Evolutionary conservation across 2,797 vertebrate genomes (phyloP), one percentile per base, ranked within the genome.

Genomic region (Podargus strigoides): DNA sequence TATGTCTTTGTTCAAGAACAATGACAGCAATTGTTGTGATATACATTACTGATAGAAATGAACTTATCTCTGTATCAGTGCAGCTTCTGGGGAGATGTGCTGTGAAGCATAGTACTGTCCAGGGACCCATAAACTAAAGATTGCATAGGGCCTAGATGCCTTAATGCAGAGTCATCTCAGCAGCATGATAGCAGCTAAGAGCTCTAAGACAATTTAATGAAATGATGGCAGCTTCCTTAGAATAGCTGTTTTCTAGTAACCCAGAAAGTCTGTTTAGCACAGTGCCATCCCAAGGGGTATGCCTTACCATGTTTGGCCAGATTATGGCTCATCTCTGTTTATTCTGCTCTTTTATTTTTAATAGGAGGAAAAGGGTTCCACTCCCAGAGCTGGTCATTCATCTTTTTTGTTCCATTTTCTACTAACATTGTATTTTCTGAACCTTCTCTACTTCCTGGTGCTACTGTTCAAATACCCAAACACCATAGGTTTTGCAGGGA

Each of bases 311-410:
- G 6, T 67, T n/a, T 10, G 15, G 18, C 28, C 39, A 36, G n/a
- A 41, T 58, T 18, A 34, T 0, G 1, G 7, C 19, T 66, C 0
- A 0, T 62, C 4, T 69, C 32, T 63, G 5, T n/a, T 72, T 46
- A 7, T 64, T 83, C 46, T 77, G 56, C 37, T 70, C 27, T 83
- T 89, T 60, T 16, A 7, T 30, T 78, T 22, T 32, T 50, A 37
- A 62, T 7, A 6, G 16, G 19, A 81, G 28, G 30, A 39, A 69
- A 55, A 44, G 13, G 3, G 1, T 44, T 50, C 44, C 24, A 24
- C 10, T 62, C 22, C 19, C 59, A 81, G 12, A 46, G 24, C 39
- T 37, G 28, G 15, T 22, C 16, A 3, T 36, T 42, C 2, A 13
- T 23, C 17, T 39, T 32, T 27, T 36, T 39, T n/a, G 4, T 34